Percentiles rank a stretch among this genome's conserved stretches.
Evolutionary conservation across 2,888 invertebrate species (phyloP).

Genomic region (Spilarctia lutea): DNA sequence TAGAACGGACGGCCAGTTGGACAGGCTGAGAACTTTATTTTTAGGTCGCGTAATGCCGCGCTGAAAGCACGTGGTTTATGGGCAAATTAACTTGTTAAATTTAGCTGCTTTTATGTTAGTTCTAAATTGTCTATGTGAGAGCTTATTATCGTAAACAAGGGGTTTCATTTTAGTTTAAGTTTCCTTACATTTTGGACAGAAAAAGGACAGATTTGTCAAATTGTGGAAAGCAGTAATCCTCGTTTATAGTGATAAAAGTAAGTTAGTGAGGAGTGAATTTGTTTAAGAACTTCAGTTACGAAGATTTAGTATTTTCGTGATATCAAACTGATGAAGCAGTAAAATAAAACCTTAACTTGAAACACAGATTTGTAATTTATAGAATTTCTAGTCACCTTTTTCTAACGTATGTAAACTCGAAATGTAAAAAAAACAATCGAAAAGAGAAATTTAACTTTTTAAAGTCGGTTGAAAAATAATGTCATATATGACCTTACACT

Average conservation of each 20-base stretch:
- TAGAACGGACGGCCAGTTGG: constrained; percentile 57
- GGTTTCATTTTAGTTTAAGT: not conserved
- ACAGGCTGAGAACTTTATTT: constrained; percentile 56
- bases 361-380: not conserved
- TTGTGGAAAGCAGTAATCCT: not conserved
- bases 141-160: not conserved
- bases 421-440: too few species aligned
- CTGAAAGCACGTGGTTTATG: constrained; percentile 51
- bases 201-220: not conserved
- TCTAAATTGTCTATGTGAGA: constrained; percentile 26
- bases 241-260: not conserved
- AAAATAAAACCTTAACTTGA: too few species aligned
- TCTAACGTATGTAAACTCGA: too few species aligned
- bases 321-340: too few species aligned
- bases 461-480: too few species aligned
- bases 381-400: too few species aligned
- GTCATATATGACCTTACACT: too few species aligned
- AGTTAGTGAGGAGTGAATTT: not conserved
- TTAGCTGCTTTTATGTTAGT: constrained; percentile 43
- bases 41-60: constrained; percentile 45
- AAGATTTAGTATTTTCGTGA: too few species aligned
- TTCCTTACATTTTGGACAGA: not conserved
- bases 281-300: not conserved
- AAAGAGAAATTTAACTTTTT: too few species aligned
- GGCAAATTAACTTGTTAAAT: constrained; percentile 42